Base-by-base conservation (phyloP, 2,888 invertebrate species). In the Meteorus colon region DNA sequence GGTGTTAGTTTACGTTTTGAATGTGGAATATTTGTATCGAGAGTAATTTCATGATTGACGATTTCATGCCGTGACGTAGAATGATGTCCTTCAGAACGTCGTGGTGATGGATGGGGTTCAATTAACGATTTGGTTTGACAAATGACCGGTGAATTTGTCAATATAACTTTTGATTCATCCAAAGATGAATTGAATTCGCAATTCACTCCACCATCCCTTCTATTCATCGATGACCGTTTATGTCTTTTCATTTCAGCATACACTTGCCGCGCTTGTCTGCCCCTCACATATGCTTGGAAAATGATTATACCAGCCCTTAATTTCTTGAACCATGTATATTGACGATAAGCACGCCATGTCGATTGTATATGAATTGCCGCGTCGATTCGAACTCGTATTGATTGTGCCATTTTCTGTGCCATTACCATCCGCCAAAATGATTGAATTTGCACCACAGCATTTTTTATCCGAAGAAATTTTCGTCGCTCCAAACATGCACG, bases 361-460 rank as follows among this genome's bases (percentile, higher is more conserved):
- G 95, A 92, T 88, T 98, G 98, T 73, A 98, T 94, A 71, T 93
- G 93, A 16, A 92, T 84, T 0, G 92, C 94, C 0, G 94, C 93
- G 29, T 89, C 89, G 16, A 85, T 85, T 77, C 92, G 91, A 74
- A 92, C 90, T 0, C 93, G 91, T 27, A 93, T 87, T 87, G 87
- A 84, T 6, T 87, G 85, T 0, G 89, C 86, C 41, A 90, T 86
- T 82, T 91, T 91, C 87, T 94, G 93, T 12, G 93, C 93, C 72
- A 92, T 87, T 80, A 92, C 91, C 91, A 94, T 93, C 77, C 95
- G 90, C 90, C 94, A 93, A 84, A 92, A 92, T 1, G 94, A 92
- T 90, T 97, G 97, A 86, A 98, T 92, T 77, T 93, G 92, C 60
- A 96, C 90, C 1, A 95, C 94, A 16, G 96, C 95, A 73, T 93